These are phyloP conservation scores for Littorina saxatilis DNA, from an alignment of 1,140 invertebrate genomes.

Conservation along the genomic window DNA sequence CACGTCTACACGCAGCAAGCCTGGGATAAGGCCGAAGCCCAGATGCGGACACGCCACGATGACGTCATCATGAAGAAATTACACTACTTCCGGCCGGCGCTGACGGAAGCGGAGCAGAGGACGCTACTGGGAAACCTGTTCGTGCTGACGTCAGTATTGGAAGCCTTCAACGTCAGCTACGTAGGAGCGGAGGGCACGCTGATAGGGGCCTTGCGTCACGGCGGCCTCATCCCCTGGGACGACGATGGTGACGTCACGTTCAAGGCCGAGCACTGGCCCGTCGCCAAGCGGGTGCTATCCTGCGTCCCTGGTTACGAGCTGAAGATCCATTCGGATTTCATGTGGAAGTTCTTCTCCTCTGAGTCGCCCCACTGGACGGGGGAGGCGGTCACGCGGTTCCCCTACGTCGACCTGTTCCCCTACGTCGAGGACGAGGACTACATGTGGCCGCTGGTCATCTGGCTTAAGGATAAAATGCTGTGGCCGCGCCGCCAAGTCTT, in stretches of 20 bases:
- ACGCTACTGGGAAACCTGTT: conserved; percentile 36
- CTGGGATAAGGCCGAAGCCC: background rate
- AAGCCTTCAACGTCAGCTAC: conserved; percentile 51
- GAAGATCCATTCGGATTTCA: conserved; percentile 37
- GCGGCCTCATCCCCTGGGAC: conserved; percentile 61
- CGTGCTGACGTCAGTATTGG: conserved; percentile 40
- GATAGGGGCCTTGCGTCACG: conserved; percentile 60
- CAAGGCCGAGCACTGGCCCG: conserved; percentile 39
- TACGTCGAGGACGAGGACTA: conserved; percentile 46
- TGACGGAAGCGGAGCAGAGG: conserved; percentile 34
- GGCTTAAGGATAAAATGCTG: conserved; percentile 52
- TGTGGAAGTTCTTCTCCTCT: conserved; percentile 52
- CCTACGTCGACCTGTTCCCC: conserved; percentile 56
- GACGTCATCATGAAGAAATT: background rate
- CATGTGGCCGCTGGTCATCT: conserved; percentile 50
- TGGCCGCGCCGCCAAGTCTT: conserved; percentile 42
- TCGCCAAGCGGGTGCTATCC: conserved; percentile 37
- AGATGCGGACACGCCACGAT: background rate
- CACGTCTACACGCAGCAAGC: background rate
- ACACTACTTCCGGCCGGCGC: conserved; percentile 16
- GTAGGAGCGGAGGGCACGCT: conserved; percentile 53
- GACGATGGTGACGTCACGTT: conserved; percentile 60
- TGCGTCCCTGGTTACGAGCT: conserved; percentile 39
- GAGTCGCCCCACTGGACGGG: conserved; percentile 29
- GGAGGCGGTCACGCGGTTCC: conserved; percentile 46